These are phyloP conservation scores for Cynopterus sphinx DNA, from an alignment of 2,797 vertebrate species.

Conservation along the genomic window DNA sequence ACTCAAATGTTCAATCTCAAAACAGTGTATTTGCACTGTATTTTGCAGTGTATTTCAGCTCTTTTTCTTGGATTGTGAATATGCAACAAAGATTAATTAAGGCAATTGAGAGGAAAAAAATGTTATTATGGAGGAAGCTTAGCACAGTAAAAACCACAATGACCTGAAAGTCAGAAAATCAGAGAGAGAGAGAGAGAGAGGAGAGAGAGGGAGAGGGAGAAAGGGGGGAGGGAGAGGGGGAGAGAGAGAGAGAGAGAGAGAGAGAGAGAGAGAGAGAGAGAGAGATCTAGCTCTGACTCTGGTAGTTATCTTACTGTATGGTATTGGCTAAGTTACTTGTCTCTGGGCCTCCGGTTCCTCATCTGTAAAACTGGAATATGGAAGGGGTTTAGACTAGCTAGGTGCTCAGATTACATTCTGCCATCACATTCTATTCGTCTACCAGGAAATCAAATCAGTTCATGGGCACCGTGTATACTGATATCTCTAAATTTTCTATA, in stretches of 20 bases:
- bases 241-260: no score
- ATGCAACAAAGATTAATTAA: not conserved
- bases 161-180: not conserved
- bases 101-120: not conserved
- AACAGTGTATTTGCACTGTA: not conserved
- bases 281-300: not conserved
- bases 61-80: not conserved
- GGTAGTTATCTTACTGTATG: not conserved
- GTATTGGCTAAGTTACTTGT: not conserved
- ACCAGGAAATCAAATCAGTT: conserved; percentile 1
- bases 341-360: not conserved
- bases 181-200: no score
- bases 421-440: not conserved
- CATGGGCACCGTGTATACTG: not conserved
- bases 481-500: not conserved
- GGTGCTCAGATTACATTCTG: not conserved
- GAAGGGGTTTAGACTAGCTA: not conserved
- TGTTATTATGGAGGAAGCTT: not conserved
- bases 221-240: no score
- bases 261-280: no score
- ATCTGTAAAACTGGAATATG: not conserved
- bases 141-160: not conserved
- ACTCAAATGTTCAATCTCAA: not conserved
- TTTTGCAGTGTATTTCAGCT: not conserved
- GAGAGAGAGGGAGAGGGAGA: no score